Base-by-base conservation (phyloP, 2,888 invertebrate species). In the Drosophila buzzatii region DNA sequence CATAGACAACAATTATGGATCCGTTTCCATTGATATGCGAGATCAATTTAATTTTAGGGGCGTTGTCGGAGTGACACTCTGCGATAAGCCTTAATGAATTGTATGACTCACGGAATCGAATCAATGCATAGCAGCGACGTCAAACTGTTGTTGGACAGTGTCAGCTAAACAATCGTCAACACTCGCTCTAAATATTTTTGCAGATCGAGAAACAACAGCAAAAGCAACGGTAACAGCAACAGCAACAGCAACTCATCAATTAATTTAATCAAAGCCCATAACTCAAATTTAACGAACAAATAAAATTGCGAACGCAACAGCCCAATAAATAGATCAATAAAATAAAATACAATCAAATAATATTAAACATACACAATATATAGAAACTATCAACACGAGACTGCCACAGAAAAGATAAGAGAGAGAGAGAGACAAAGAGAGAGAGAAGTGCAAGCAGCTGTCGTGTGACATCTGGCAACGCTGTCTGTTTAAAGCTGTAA, bases 221-320 rank as follows among this genome's bases (percentile, higher is more conserved):
- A 18, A 31, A 45, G 47, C 57, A 57, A 44, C 52, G 12, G 45
- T 47, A 69, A 14, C 39, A 39, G 57, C 47, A 57, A 55, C 51
- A 10, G 56, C 53, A 64, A 23, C 27, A 41, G 63, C 52, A 60
- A 62, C 55, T 58, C 70, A 77, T 84, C 90, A 85, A 85, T 85
- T 83, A 90, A 89, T 85, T 88, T 73, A 73, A 85, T 90, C 68
- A 88, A 85, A 70, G 74, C 35, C 53, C 59, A 74, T 83, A 90
- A 83, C 89, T 90, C 90, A 90, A 90, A 81, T 67, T 90, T 81
- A 89, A 86, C 90, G 89, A 86, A 89, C 73, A 86, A 86, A 87
- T 90, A 73, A 87, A 90, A 80, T 89, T 79, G 82, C 70, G 73
- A 59, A 45, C 62, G 57, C 77, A 77, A 86, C 82, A 65, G 70